Evolutionary conservation across 2,888 invertebrate species (phyloP).

Genomic region (Drosophila quinaria): DNA sequence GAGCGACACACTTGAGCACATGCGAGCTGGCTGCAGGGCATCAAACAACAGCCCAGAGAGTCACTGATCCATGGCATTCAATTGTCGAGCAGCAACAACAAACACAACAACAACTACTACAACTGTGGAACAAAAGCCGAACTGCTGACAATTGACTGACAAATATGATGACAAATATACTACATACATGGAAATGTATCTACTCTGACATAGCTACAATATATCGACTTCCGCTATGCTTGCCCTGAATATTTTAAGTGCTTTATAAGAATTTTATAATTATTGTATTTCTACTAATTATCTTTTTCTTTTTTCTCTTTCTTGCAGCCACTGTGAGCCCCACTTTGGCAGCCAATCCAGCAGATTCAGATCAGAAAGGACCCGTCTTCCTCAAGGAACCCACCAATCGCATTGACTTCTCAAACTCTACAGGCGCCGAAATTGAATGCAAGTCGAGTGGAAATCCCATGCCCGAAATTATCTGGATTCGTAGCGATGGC

Average conservation of each 20-base stretch:
- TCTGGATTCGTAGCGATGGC: slow-evolving; percentile 97
- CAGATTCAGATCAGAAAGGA: slow-evolving; percentile 92
- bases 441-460: slow-evolving; percentile 97
- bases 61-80: slow-evolving; percentile 81
- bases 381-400: slow-evolving; percentile 97
- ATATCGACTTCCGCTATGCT: slow-evolving; percentile 57
- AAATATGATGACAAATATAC: slow-evolving; percentile 55
- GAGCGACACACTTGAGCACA: slow-evolving; percentile 54
- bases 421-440: slow-evolving; percentile 96
- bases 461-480: slow-evolving; percentile 95
- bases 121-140: slow-evolving; percentile 58
- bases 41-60: slow-evolving; percentile 44
- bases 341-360: slow-evolving; percentile 82
- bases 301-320: background rate
- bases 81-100: slow-evolving; percentile 58
- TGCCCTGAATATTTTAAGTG: slow-evolving; percentile 47
- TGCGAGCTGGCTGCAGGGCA: slow-evolving; percentile 34
- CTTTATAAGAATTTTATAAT: slow-evolving; percentile 38
- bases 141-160: slow-evolving; percentile 65
- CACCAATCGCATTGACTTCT: slow-evolving; percentile 96
- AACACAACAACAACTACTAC: slow-evolving; percentile 38
- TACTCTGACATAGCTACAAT: background rate
- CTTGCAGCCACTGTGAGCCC: slow-evolving; percentile 50
- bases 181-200: slow-evolving; percentile 3
- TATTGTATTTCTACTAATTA: slow-evolving; percentile 41